Percentiles rank a stretch among this genome's conserved stretches.
phyloP scores from a whole-genome alignment of 1,140 invertebrate genomes.

The Pogonognathellus flavescens region DNA sequence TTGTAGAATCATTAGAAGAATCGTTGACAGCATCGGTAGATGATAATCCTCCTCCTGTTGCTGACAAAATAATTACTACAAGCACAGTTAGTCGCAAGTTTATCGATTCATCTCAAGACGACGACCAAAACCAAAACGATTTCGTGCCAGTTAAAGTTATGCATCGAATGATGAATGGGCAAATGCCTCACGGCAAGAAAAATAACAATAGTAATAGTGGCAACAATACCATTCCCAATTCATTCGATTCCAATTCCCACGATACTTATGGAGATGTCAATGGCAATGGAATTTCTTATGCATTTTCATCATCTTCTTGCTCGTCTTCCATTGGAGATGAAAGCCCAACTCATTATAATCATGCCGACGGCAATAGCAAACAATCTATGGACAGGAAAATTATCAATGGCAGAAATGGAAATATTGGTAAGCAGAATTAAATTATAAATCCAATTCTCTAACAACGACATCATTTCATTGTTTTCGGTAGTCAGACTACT shows the following conservation, averaged over 20 bases:
- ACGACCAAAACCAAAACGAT: not conserved
- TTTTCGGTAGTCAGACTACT: too few relatives aligned
- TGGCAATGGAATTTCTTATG: conserved; percentile 38
- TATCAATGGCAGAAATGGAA: conserved; percentile 18
- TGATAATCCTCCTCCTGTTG: not conserved
- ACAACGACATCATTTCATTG: too few relatives aligned
- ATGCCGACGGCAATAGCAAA: conserved; percentile 6
- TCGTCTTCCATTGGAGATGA: conserved; percentile 31
- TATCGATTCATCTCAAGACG: too few relatives aligned
- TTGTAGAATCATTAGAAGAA: not conserved
- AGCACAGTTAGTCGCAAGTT: not conserved
- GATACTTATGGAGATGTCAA: conserved; percentile 40
- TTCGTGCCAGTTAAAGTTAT: conserved; percentile 35
- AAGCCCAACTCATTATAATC: conserved; percentile 15
- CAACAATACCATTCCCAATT: conserved; percentile 13
- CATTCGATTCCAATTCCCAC: conserved; percentile 5
- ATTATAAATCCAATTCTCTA: not conserved
- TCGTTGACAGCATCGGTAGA: not conserved
- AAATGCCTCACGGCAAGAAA: conserved; percentile 19
- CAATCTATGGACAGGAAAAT: conserved; percentile 4
- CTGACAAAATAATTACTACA: conserved; percentile 9
- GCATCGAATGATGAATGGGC: conserved; percentile 40
- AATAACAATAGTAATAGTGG: not conserved
- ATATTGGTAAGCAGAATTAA: conserved; percentile 13
- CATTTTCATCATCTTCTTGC: conserved; percentile 35